Conservation (phyloP, 2,888 invertebrate species). For the Rhyacophila evoluta region DNA sequence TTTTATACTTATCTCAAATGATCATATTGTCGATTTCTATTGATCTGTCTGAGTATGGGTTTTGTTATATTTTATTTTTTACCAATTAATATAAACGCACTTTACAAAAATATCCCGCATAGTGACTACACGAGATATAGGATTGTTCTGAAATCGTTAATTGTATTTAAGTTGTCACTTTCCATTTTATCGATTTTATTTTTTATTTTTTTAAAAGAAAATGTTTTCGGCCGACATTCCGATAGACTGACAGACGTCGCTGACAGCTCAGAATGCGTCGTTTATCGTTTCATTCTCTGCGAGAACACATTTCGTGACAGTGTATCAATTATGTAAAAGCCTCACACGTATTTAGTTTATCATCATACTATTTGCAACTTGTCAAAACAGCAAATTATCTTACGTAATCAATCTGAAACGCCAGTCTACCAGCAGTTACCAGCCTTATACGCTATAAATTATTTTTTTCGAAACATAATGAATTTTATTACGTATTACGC, state of each 20-base stretch:
- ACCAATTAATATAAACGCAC: too few relatives aligned
- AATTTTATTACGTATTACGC: not conserved
- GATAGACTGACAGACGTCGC: not conserved
- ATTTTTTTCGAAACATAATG: not conserved
- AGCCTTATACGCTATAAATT: not conserved
- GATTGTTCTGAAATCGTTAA: too few relatives aligned
- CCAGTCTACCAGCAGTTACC: not conserved
- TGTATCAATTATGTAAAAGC: not conserved
- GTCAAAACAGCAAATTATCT: not conserved
- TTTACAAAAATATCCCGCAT: too few relatives aligned
- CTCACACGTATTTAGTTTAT: not conserved
- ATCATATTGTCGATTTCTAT: too few relatives aligned
- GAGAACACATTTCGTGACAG: not conserved
- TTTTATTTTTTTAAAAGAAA: not conserved
- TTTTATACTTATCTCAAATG: too few relatives aligned
- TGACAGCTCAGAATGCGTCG: not conserved
- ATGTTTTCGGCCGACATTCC: not conserved
- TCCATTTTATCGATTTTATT: too few relatives aligned
- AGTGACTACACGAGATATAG: too few relatives aligned
- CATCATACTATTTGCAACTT: not conserved
- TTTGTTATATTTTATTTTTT: too few relatives aligned
- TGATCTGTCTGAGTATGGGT: too few relatives aligned
- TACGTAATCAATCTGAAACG: not conserved
- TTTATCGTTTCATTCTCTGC: not conserved
- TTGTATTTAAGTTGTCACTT: too few relatives aligned